These are phyloP conservation scores for Falco punctatus DNA, from an alignment of 2,113 vertebrate species.

Conservation along the genomic window DNA sequence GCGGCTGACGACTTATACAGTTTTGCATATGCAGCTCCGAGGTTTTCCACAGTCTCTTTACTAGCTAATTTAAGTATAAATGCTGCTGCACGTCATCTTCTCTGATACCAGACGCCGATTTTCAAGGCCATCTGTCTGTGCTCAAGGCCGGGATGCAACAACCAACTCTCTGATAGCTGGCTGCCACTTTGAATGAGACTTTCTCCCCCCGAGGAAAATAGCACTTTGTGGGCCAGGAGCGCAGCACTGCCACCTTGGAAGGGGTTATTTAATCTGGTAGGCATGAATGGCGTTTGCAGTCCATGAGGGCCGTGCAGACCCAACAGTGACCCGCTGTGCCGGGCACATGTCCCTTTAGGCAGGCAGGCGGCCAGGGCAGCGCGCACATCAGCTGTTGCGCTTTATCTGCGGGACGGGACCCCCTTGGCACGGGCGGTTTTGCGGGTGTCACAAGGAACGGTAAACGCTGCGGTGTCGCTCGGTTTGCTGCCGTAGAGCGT, in stretches of 20 bases:
- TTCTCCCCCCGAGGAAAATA: neutral
- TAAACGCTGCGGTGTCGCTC: neutral
- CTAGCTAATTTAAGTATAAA: neutral
- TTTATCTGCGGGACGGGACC: neutral
- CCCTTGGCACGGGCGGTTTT: accelerated
- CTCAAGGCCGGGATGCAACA: neutral
- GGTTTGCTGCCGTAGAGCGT: accelerated
- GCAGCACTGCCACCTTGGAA: neutral
- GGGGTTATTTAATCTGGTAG: neutral
- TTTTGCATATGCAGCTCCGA: accelerated
- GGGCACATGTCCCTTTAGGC: accelerated
- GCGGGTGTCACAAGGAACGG: accelerated
- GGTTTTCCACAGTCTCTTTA: neutral
- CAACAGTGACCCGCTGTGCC: neutral
- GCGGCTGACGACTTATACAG: accelerated
- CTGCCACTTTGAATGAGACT: neutral
- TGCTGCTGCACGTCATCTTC: neutral
- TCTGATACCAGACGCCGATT: neutral
- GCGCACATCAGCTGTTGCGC: accelerated
- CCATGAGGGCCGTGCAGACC: neutral
- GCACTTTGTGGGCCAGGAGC: conserved; percentile 26
- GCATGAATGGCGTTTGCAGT: neutral
- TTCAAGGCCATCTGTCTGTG: neutral
- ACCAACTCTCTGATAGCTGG: neutral
- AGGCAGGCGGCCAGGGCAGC: accelerated